These are phyloP conservation scores for Rhinichthys osculus DNA, from an alignment of 2,797 vertebrate species.

Conservation along the genomic window DNA sequence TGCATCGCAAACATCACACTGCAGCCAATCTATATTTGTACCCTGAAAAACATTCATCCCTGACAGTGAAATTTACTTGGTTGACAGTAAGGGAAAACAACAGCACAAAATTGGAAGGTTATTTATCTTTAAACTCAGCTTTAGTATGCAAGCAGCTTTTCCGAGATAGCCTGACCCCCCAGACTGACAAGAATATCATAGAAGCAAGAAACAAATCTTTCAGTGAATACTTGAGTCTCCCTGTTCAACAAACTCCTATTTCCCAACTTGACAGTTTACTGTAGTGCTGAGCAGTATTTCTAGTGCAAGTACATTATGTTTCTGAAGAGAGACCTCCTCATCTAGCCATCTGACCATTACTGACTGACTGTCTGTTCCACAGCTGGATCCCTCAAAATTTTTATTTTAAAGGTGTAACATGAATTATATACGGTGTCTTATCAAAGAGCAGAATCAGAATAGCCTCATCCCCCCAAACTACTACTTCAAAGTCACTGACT, in stretches of 20 bases:
- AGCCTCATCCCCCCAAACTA: slow-evolving; percentile 44
- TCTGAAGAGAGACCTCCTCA: slow-evolving; percentile 35
- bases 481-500: slow-evolving; percentile 22
- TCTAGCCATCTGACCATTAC: slow-evolving; percentile 37
- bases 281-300: slow-evolving; percentile 27
- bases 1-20: neutral
- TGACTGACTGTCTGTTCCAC: neutral
- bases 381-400: slow-evolving; percentile 57
- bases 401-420: slow-evolving; percentile 67
- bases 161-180: slow-evolving; percentile 29
- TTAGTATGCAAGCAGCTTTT: slow-evolving; percentile 5
- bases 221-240: slow-evolving; percentile 46
- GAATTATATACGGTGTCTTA: slow-evolving; percentile 58
- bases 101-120: neutral
- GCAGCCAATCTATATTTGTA: neutral
- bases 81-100: slow-evolving; percentile 5
- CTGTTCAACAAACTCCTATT: slow-evolving; percentile 18
- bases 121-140: slow-evolving; percentile 36
- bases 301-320: slow-evolving; percentile 11
- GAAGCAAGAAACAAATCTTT: slow-evolving; percentile 52
- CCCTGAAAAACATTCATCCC: neutral
- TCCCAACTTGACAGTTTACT: neutral
- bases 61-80: neutral
- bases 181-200: slow-evolving; percentile 38
- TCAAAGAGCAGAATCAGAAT: slow-evolving; percentile 57